Evolutionary conservation across 2,797 vertebrate species (phyloP), one percentile per base, ranked within the genome.

Genomic region (Poecilia picta): DNA sequence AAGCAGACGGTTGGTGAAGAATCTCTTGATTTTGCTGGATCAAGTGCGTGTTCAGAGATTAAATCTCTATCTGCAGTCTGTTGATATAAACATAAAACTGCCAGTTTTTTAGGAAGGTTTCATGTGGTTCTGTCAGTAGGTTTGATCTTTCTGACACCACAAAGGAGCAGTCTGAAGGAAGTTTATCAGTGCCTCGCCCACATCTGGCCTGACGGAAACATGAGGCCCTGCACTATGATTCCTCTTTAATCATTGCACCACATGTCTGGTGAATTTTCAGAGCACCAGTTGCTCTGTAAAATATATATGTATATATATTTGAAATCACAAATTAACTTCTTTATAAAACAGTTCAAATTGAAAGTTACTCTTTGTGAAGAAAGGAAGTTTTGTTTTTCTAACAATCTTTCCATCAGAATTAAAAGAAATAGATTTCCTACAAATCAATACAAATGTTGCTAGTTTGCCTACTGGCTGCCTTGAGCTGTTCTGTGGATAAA

Each of bases 131-230:
- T 36, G 53, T 59, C 71, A 53, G 64, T 23, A 39, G 46, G 25
- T 72, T 18, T 64, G 71, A 41, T 73, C 43, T 41, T 41, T 79
- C 18, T 45, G 78, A 74, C 78, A 66, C 41, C 36, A 68, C 59
- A 74, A 53, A 66, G 57, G 55, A 53, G 13, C 18, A 43, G 59
- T 51, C 13, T 66, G 55, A 68, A 74, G 47, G 46, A 46, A 72
- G 71, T 74, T 79, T 43, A 74, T 74, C 36, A 31, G 47, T 45
- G 47, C 18, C 45, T 23, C 51, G n/a, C 33, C 31, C n/a, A 74
- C 25, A 57, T 55, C 2, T 11, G 51, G 55, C 49, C n/a, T 72
- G 76, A 72, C 20, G 45, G 15, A 68, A 55, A 77, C 39, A 41
- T 57, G 51, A 2, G 73, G 71, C 39, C 16, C 43, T 46, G 33